These are phyloP conservation scores for Zapus hudsonius DNA, from an alignment of 2,113 vertebrate species.

Conservation along the genomic window DNA sequence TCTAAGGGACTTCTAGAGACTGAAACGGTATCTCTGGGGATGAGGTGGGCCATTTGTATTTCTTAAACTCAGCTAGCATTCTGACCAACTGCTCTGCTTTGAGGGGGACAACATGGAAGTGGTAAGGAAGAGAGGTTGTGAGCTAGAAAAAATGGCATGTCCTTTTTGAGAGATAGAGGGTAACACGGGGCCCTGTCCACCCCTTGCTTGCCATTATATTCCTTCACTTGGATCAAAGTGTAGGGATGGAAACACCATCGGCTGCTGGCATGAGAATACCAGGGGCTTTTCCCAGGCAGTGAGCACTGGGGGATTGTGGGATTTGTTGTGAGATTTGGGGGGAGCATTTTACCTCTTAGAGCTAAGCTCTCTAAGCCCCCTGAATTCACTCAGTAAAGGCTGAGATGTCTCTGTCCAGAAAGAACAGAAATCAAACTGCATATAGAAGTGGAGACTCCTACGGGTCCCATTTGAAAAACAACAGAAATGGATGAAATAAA, in stretches of 20 bases:
- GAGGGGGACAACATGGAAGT: not conserved
- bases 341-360: not conserved
- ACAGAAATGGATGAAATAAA: not conserved
- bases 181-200: not conserved
- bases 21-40: not conserved
- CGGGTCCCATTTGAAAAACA: not conserved
- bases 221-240: not conserved
- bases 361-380: not conserved
- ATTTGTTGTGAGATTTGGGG: not conserved
- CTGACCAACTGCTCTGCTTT: not conserved
- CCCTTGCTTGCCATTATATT: not conserved
- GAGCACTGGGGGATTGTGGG: no score
- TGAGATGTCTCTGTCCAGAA: not conserved
- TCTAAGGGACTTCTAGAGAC: not conserved
- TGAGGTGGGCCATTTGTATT: not conserved
- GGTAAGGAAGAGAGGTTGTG: not conserved
- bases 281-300: not conserved
- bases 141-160: not conserved
- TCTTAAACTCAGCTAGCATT: not conserved
- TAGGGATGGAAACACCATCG: not conserved
- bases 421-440: not conserved
- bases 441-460: not conserved
- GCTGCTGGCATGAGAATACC: not conserved
- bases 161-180: not conserved
- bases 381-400: not conserved